Evolutionary conservation across 2,113 vertebrate genomes (phyloP), one percentile per base, ranked within the genome.

Genomic region (Hypocryptadius cinnamomeus): DNA sequence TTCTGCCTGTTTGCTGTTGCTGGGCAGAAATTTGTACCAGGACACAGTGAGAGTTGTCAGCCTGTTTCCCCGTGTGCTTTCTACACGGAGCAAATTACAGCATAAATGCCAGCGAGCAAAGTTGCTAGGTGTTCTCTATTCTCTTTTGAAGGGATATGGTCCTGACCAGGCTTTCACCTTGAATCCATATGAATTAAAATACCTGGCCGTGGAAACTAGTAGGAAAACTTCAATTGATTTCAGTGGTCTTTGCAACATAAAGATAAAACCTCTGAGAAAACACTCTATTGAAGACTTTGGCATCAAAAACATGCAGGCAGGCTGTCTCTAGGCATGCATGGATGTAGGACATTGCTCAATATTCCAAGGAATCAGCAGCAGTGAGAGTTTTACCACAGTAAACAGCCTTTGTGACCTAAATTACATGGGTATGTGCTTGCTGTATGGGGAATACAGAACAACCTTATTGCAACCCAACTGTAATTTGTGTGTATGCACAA

Each of bases 291-390:
- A 79, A 85, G n/a, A 4, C 5, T 64, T 68, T 2, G 2, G 16
- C 39, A 16, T 13, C 4, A 5, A 39, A 74, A 73, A 2, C 13
- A 20, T 0, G 0, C 30, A 27, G 17, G 12, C 40, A 65, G 11
- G 15, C 12, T 42, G 8, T 39, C 33, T 90, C 31, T 54, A 28
- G 51, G 30, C 1, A 0, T 44, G 13, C 33, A 35, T 1, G 0
- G 8, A 31, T 21, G 23, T 16, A 59, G 30, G 14, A 45, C 20
- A 12, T 27, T 76, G 40, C 24, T 54, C 59, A 63, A 15, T 42
- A 87, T 19, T 65, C 42, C 20, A 50, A 76, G 59, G 50, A 90
- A 54, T 66, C 54, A 25, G 28, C 18, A 84, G 11, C 53, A 77
- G 16, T 54, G 35, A 47, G 10, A 85, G 16, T 57, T 70, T 77